phyloP scores from a whole-genome alignment of 2,888 invertebrate species.

The Sarcophaga carnaria region DNA sequence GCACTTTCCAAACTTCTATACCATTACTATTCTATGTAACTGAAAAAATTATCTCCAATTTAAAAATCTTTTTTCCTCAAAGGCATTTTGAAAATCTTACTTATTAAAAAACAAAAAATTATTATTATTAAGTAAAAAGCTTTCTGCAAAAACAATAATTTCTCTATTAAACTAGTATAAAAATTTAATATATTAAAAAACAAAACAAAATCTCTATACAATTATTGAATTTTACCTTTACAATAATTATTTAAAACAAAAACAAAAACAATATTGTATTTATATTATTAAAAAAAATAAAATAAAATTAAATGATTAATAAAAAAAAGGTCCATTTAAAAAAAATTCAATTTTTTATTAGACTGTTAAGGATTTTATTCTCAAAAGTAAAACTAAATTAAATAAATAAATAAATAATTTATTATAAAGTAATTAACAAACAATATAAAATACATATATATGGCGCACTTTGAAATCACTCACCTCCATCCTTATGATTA shows the following conservation, averaged over 20 bases:
- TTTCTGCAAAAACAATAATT: conserved; percentile 76
- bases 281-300: conserved; percentile 72
- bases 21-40: not conserved
- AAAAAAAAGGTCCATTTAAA: conserved; percentile 73
- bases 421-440: conserved; percentile 65
- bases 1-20: no score
- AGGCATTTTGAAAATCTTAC: conserved; percentile 62
- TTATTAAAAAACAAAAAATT: conserved; percentile 45
- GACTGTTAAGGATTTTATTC: conserved; percentile 75
- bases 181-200: not conserved
- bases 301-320: conserved; percentile 24
- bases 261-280: conserved; percentile 60
- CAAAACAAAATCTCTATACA: conserved; percentile 63
- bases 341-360: conserved; percentile 74
- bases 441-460: conserved; percentile 42
- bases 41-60: not conserved
- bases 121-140: conserved; percentile 66
- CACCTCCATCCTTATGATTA: conserved; percentile 76
- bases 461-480: conserved; percentile 71
- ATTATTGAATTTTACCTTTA: conserved; percentile 68
- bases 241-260: conserved; percentile 66
- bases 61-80: conserved; percentile 42
- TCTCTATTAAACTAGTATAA: conserved; percentile 73
- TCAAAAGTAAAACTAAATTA: conserved; percentile 20
- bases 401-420: conserved; percentile 33